Evolutionary conservation across 2,113 vertebrate genomes (phyloP).

Genomic region (Lanius ludovicianus): DNA sequence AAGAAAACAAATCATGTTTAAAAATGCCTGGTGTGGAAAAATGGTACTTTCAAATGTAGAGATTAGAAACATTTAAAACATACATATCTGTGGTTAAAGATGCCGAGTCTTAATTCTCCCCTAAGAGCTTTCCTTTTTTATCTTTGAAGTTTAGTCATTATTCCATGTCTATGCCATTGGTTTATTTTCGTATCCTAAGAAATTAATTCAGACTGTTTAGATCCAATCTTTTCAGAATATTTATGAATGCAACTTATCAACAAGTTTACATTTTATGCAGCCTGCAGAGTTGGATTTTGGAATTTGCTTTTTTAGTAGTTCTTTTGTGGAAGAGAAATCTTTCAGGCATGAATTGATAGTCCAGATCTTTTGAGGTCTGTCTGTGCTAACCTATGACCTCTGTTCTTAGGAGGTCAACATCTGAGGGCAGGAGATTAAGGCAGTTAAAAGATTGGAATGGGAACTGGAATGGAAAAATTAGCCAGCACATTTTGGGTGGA

Average conservation of each 20-base stretch:
- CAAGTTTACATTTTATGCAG: constrained; percentile 67
- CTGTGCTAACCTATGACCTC: constrained; percentile 83
- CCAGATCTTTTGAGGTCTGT: constrained; percentile 83
- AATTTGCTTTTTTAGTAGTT: constrained; percentile 80
- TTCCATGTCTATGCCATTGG: neutral
- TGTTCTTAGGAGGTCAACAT: constrained; percentile 84
- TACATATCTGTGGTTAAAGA: neutral
- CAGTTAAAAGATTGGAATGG: constrained; percentile 83
- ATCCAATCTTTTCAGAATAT: neutral
- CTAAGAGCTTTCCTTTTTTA: constrained; percentile 10
- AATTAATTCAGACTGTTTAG: constrained; percentile 16
- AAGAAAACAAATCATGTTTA: neutral
- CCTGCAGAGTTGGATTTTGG: constrained; percentile 74
- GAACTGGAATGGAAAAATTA: constrained; percentile 85
- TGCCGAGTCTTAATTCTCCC: neutral
- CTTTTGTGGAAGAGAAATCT: constrained; percentile 80
- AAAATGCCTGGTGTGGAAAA: neutral
- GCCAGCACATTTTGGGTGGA: constrained; percentile 83
- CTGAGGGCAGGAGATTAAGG: constrained; percentile 85
- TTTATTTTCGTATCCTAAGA: neutral
- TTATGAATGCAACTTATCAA: constrained; percentile 41
- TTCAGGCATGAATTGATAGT: constrained; percentile 85
- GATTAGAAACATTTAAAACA: neutral
- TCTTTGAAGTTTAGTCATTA: constrained; percentile 19
- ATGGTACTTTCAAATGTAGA: neutral